Conservation (phyloP, 92 coral and sea anemone species). For the Epizoanthus rinbou region DNA sequence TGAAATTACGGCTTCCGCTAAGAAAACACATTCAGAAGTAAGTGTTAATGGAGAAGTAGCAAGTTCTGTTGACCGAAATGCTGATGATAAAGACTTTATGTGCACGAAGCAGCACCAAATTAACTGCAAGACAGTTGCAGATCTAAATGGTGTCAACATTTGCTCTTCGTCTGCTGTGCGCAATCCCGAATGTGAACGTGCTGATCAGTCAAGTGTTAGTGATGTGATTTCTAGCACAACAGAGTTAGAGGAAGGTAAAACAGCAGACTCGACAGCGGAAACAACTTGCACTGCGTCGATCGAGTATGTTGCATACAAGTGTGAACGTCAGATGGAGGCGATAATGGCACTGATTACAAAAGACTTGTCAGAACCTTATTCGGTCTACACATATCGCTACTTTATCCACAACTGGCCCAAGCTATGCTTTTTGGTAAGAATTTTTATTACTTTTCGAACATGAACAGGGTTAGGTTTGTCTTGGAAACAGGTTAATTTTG, state of each 20-base stretch:
- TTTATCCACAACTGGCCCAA: slow-evolving; percentile 99
- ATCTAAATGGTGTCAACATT: slow-evolving; percentile 74
- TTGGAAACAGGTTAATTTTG: not conserved
- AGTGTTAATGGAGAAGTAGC: slow-evolving; percentile 21
- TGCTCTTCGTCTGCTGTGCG: not conserved
- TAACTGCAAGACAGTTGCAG: slow-evolving; percentile 59
- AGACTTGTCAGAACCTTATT: slow-evolving; percentile 98
- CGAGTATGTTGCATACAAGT: slow-evolving; percentile 85
- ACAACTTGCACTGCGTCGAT: slow-evolving; percentile 37
- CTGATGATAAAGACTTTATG: slow-evolving; percentile 11
- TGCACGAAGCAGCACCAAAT: slow-evolving; percentile 35
- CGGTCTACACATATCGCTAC: slow-evolving; percentile 97
- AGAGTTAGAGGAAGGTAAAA: slow-evolving; percentile 6
- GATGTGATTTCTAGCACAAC: slow-evolving; percentile 8
- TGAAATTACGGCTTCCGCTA: slow-evolving; percentile 18
- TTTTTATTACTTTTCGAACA: not conserved
- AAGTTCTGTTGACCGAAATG: not conserved
- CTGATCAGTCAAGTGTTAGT: not conserved
- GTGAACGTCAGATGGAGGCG: slow-evolving; percentile 93
- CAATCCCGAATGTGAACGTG: slow-evolving; percentile 23
- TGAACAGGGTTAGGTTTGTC: not conserved
- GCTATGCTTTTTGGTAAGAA: slow-evolving; percentile 95
- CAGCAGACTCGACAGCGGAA: slow-evolving; percentile 16
- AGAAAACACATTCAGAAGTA: slow-evolving; percentile 26
- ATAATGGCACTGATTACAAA: slow-evolving; percentile 98